These are phyloP conservation scores for Alosa sapidissima DNA, from an alignment of 2,797 vertebrate species.

Conservation along the genomic window DNA sequence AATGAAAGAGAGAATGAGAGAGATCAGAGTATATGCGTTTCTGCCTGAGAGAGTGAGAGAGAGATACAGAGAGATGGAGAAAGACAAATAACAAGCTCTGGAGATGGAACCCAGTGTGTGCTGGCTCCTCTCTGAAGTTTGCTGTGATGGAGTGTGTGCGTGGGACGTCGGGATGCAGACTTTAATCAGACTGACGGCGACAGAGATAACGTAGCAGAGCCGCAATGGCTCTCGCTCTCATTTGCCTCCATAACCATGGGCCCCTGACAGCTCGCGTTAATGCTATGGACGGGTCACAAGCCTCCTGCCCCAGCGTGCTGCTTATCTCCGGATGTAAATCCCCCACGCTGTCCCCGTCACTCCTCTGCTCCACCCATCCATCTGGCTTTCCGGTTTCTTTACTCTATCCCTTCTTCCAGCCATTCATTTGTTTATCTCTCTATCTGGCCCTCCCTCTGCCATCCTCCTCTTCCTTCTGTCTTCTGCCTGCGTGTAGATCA, in stretches of 20 bases:
- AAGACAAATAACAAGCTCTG: background rate
- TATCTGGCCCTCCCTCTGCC: background rate
- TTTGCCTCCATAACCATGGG: background rate
- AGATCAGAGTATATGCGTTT: background rate
- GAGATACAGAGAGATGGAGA: background rate
- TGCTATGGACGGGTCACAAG: background rate
- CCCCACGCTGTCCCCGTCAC: background rate
- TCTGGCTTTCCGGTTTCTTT: background rate
- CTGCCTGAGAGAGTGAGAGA: background rate
- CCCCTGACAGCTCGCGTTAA: background rate
- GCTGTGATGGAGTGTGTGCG: background rate
- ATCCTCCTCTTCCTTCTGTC: background rate
- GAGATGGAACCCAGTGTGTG: background rate
- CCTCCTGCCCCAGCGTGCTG: background rate
- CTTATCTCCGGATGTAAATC: background rate
- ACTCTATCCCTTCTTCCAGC: background rate
- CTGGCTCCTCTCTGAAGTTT: background rate
- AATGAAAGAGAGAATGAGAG: background rate
- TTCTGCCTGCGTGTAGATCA: background rate
- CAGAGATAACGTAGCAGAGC: slow-evolving; percentile 1
- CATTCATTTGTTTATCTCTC: background rate
- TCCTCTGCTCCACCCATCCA: background rate
- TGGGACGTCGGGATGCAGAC: background rate
- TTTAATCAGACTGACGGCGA: background rate
- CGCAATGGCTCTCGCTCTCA: background rate